Conservation (phyloP, 2,888 invertebrate genomes). For the Nymphalis urticae region DNA sequence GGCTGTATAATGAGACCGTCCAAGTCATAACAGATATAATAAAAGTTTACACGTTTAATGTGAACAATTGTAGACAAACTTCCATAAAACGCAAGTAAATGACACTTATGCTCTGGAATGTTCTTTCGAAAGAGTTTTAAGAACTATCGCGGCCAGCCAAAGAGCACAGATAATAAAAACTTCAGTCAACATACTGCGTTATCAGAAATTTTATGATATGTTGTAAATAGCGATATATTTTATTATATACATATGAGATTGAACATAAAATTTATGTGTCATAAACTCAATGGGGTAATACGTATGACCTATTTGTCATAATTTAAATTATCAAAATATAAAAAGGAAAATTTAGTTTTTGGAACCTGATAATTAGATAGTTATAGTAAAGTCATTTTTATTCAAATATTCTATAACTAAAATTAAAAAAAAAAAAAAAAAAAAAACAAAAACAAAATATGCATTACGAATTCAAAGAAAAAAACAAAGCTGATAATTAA, state of each 20-base stretch:
- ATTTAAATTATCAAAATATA: neutral
- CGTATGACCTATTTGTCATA: neutral
- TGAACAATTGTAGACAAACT: constrained; percentile 20
- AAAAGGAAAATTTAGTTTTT: too few species aligned
- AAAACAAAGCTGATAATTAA: too few species aligned
- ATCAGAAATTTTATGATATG: constrained; percentile 28
- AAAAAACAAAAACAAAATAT: too few species aligned
- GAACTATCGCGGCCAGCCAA: constrained; percentile 12
- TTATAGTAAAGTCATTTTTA: too few species aligned
- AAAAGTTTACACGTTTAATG: constrained; percentile 20
- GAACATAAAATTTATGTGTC: constrained; percentile 25
- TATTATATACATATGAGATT: constrained; percentile 7
- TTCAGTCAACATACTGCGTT: constrained; percentile 31
- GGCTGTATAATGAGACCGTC: neutral
- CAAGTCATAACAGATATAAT: constrained; percentile 5
- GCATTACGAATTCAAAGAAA: too few species aligned
- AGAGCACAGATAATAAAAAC: constrained; percentile 32
- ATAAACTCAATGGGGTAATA: constrained; percentile 19
- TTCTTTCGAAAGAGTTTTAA: constrained; percentile 24
- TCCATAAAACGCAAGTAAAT: constrained; percentile 17
- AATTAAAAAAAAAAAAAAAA: too few species aligned
- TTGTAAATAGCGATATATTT: constrained; percentile 22
- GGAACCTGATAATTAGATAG: too few species aligned
- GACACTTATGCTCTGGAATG: constrained; percentile 16
- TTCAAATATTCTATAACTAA: too few species aligned